Evolutionary conservation across 2,797 vertebrate genomes (phyloP), one percentile per base, ranked within the genome.

Genomic region (Mus minutoides): DNA sequence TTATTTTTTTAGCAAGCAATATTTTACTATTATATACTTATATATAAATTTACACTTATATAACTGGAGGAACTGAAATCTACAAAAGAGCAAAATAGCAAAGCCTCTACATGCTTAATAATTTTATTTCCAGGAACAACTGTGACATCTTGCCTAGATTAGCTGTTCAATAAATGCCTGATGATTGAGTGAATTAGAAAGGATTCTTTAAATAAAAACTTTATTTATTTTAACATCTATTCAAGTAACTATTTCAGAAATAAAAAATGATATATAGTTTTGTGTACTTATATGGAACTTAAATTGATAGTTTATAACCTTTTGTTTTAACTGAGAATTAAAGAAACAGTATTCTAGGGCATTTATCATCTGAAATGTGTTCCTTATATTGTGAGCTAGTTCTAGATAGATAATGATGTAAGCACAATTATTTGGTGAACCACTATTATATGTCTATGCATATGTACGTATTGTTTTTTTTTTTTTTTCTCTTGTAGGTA

Each of bases 171-270:
- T 82, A 54, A 69, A 49, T 54, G 52, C 3, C 54, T 90, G 13
- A 40, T 46, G 56, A 93, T 24, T 84, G 16, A 88, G 80, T 34
- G 9, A 84, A 75, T 95, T 67, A 90, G n/a, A 87, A 73, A 85
- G 26, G 6, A 60, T 6, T 95, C n/a, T 19, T 64, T n/a, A 84
- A 60, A n/a, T 56, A 77, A 49, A 49, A 86, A 92, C 62, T 6
- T 34, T 76, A 34, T 69, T 31, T 75, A 58, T 78, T 95, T 95
- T 77, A 83, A 14, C 46, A 78, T 52, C 43, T 92, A 77, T 62
- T 5, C 17, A 54, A 34, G 9, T 34, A 79, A 54, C 16, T 79
- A 79, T 17, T n/a, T 52, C 49, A 79, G 46, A 87, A 67, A 93
- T 79, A 2, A 6, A 60, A 90, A 31, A 34, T 73, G 40, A 78